These are phyloP conservation scores for Psix sp. DNA, from an alignment of 1,140 invertebrate genomes.

Conservation along the genomic window DNA sequence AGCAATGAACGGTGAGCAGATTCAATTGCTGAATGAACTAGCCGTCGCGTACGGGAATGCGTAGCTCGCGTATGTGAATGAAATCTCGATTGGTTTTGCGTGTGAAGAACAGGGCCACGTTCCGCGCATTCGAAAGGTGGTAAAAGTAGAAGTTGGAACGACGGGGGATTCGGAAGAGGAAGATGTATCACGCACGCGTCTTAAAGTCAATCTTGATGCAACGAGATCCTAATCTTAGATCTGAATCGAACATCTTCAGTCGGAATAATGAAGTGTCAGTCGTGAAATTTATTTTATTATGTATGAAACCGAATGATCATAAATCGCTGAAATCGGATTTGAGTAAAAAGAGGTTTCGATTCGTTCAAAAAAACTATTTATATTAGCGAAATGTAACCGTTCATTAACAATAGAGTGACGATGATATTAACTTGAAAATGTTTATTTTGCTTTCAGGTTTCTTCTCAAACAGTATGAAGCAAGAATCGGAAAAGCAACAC, in stretches of 20 bases:
- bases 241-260: too few species aligned
- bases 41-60: constrained; percentile 22
- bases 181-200: constrained; percentile 28
- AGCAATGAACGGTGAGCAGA: constrained; percentile 4
- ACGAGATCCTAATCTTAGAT: not conserved
- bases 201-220: constrained; percentile 7
- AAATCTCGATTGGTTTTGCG: constrained; percentile 47
- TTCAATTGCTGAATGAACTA: constrained; percentile 28
- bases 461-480: constrained; percentile 67
- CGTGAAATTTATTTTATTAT: too few species aligned
- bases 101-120: constrained; percentile 37
- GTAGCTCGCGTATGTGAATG: constrained; percentile 58
- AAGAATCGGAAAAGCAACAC: constrained; percentile 68
- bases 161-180: constrained; percentile 13
- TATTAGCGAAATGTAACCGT: too few species aligned
- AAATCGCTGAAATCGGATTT: too few species aligned
- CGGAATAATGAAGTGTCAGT: too few species aligned
- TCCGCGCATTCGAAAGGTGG: constrained; percentile 2
- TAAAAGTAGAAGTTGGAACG: too few species aligned
- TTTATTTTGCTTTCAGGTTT: constrained; percentile 69
- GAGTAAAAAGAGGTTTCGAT: too few species aligned
- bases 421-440: not conserved
- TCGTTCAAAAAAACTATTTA: too few species aligned
- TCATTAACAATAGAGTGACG: too few species aligned
- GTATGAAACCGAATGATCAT: too few species aligned